phyloP scores from a whole-genome alignment of 2,797 vertebrate species.

The Gallinago nigripennis region DNA sequence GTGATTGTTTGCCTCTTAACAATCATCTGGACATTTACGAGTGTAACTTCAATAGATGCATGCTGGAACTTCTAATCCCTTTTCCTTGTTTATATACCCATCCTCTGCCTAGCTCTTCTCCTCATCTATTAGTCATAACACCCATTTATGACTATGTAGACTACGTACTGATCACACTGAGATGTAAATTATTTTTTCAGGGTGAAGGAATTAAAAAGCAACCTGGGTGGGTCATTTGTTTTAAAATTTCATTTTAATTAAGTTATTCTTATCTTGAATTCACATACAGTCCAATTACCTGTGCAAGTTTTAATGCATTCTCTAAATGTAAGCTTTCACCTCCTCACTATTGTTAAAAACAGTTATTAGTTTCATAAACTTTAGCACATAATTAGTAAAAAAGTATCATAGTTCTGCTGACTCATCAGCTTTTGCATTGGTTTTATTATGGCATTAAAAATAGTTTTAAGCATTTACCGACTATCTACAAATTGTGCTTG shows the following conservation, averaged over 20 bases:
- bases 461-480: constrained; percentile 26
- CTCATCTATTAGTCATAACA: neutral
- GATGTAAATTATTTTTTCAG: neutral
- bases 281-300: constrained; percentile 58
- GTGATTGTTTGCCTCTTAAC: neutral
- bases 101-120: neutral
- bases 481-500: neutral
- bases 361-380: constrained; percentile 51
- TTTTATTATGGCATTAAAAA: constrained; percentile 8
- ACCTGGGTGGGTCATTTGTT: neutral
- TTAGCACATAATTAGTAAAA: constrained; percentile 48
- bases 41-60: neutral
- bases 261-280: constrained; percentile 58
- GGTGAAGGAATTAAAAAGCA: neutral
- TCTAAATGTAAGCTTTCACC: constrained; percentile 14
- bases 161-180: neutral
- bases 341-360: constrained; percentile 34
- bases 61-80: neutral
- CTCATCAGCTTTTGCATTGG: constrained; percentile 19
- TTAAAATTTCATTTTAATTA: constrained; percentile 54
- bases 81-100: neutral
- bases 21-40: neutral
- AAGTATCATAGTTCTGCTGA: neutral
- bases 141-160: neutral
- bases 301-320: constrained; percentile 47